A percentile compares a stretch with the other conserved stretches of the same genome.
phyloP scores from a whole-genome alignment of 2,888 invertebrate species.

The Lacanobia wlatinum region DNA sequence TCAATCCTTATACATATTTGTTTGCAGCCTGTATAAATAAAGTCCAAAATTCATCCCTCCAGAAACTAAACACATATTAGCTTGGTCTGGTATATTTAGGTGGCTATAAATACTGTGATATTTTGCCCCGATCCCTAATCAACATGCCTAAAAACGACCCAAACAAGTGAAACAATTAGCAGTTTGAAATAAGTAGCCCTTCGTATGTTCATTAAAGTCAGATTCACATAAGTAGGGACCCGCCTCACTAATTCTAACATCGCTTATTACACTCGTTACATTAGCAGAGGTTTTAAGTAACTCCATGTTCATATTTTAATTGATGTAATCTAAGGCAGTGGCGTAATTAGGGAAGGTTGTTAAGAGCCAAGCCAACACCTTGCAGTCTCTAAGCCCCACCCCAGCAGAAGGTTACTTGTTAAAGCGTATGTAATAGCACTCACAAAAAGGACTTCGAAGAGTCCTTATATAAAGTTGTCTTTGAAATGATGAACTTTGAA shows the following conservation, averaged over 20 bases:
- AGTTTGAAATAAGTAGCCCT: conserved; percentile 29
- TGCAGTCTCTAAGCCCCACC: conserved; percentile 13
- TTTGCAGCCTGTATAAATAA: conserved; percentile 13
- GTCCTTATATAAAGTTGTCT: conserved; percentile 23
- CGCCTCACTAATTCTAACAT: conserved; percentile 47
- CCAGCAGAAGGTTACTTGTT: conserved; percentile 33
- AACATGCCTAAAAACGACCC: conserved; percentile 12
- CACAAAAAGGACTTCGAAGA: conserved; percentile 23
- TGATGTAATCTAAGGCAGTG: conserved; percentile 60
- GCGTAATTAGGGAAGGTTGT: conserved; percentile 52
- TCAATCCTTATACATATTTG: too few relatives aligned
- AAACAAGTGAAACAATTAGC: conserved; percentile 49
- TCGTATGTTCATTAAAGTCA: conserved; percentile 36
- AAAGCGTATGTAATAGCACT: conserved; percentile 45
- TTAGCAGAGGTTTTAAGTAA: conserved; percentile 57
- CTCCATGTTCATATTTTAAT: conserved; percentile 65
- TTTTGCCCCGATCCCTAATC: conserved; percentile 25
- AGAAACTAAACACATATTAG: conserved; percentile 4
- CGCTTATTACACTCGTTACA: conserved; percentile 55
- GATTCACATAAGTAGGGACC: conserved; percentile 32
- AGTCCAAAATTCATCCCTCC: not conserved
- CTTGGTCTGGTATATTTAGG: conserved; percentile 7
- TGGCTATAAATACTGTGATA: conserved; percentile 24
- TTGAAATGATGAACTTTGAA: conserved; percentile 39
- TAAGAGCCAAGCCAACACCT: conserved; percentile 41